Percentiles rank a stretch among this genome's conserved stretches.
Evolutionary conservation across 2,113 vertebrate genomes (phyloP).

Genomic region (Onychorhynchus coronatus): DNA sequence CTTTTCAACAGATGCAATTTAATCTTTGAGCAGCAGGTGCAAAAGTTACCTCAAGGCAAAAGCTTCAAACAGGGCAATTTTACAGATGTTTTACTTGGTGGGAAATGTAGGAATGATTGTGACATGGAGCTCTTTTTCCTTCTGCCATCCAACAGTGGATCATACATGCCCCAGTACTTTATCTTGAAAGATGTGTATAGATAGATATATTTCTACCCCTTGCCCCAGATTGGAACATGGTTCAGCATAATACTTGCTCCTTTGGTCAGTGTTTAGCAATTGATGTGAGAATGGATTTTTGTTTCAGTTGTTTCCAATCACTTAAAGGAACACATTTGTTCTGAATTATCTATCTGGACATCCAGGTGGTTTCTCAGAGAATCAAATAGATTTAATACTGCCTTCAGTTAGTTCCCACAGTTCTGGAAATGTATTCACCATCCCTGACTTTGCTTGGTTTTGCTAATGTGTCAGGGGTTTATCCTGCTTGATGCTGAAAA

Average conservation of each 20-base stretch:
- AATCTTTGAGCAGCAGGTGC: conserved; percentile 63
- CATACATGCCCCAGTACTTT: neutral
- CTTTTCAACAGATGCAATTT: conserved; percentile 47
- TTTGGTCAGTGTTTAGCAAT: conserved; percentile 34
- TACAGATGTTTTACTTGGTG: neutral
- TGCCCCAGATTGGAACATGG: neutral
- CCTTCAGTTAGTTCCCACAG: neutral
- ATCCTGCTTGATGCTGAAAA: neutral
- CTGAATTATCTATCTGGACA: conserved; percentile 61
- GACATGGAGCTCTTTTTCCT: neutral
- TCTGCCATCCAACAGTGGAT: neutral
- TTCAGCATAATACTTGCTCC: conserved; percentile 40
- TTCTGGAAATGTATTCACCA: neutral
- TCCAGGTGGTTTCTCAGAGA: neutral
- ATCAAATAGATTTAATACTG: neutral
- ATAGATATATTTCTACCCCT: neutral
- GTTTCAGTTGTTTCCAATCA: conserved; percentile 45
- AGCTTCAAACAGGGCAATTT: conserved; percentile 49
- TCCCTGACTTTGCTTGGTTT: conserved; percentile 5
- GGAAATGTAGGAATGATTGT: conserved; percentile 21
- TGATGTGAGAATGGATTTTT: conserved; percentile 41
- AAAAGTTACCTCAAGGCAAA: conserved; percentile 52
- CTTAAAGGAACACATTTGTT: conserved; percentile 43
- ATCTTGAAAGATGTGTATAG: neutral
- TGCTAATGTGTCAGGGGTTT: neutral